phyloP scores from a whole-genome alignment of 2,797 vertebrate genomes.

The Syngnathus acus region DNA sequence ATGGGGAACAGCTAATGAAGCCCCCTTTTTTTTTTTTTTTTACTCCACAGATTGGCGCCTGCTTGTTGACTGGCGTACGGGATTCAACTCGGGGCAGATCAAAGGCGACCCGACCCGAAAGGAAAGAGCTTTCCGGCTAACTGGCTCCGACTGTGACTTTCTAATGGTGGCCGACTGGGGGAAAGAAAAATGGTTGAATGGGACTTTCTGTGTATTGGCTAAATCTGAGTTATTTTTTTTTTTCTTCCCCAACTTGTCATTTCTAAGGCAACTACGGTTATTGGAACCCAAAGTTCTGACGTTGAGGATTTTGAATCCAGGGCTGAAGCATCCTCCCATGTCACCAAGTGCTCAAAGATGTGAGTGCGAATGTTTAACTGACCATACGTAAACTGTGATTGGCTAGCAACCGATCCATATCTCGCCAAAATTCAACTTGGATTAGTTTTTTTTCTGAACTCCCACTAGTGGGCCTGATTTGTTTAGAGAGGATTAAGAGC shows the following conservation, averaged over 20 bases:
- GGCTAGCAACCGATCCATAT: no score
- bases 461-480: not conserved
- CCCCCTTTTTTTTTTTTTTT: constrained; percentile 9
- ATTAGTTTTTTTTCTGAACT: no score
- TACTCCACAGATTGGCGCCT: constrained; percentile 29
- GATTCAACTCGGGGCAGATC: constrained; percentile 49
- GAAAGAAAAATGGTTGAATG: not conserved
- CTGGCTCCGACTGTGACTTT: constrained; percentile 3
- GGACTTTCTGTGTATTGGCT: not conserved
- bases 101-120: constrained; percentile 28
- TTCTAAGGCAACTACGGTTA: not conserved
- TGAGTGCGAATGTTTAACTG: no score
- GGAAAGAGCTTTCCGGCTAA: constrained; percentile 18
- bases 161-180: constrained; percentile 6
- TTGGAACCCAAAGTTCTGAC: not conserved
- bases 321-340: not conserved
- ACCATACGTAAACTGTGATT: no score
- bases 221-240: not conserved
- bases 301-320: not conserved
- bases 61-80: constrained; percentile 41
- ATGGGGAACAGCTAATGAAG: constrained; percentile 66
- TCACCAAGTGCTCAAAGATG: not conserved
- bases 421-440: no score
- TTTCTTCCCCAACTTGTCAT: not conserved
- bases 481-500: constrained; percentile 25